These are phyloP conservation scores for Bos indicus DNA, from an alignment of 2,113 vertebrate genomes.

Conservation along the genomic window DNA sequence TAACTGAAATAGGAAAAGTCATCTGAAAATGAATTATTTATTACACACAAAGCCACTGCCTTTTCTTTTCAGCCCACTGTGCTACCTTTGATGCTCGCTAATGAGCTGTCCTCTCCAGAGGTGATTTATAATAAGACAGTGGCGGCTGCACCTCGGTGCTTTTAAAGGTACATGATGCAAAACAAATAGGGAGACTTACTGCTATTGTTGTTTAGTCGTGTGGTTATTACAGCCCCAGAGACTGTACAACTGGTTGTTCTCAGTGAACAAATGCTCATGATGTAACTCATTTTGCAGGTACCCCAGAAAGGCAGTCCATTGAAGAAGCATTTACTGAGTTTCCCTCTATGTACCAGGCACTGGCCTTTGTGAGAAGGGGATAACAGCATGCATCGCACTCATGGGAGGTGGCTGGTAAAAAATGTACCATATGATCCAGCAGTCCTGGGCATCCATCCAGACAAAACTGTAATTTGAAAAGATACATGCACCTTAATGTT, in stretches of 20 bases:
- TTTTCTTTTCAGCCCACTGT: not conserved
- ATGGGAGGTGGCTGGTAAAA: not conserved
- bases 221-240: not conserved
- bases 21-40: not conserved
- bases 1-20: not conserved
- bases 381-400: fast-evolving
- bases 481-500: not conserved
- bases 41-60: not conserved
- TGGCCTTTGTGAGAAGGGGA: not conserved
- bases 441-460: not conserved
- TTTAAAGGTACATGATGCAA: fast-evolving
- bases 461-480: not conserved
- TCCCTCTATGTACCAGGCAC: fast-evolving
- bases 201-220: fast-evolving
- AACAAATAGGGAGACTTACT: not conserved
- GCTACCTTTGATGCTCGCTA: not conserved
- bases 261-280: not conserved
- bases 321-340: fast-evolving
- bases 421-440: not conserved
- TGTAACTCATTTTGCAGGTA: not conserved
- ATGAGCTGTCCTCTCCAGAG: not conserved
- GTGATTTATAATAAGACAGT: not conserved
- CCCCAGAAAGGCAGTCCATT: fast-evolving
- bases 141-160: fast-evolving
- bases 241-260: fast-evolving